Percentiles rank a stretch among this genome's conserved stretches.
These are phyloP conservation scores for Coecobrya sp. DNA, from an alignment of 2,888 invertebrate genomes.

Conservation along the genomic window DNA sequence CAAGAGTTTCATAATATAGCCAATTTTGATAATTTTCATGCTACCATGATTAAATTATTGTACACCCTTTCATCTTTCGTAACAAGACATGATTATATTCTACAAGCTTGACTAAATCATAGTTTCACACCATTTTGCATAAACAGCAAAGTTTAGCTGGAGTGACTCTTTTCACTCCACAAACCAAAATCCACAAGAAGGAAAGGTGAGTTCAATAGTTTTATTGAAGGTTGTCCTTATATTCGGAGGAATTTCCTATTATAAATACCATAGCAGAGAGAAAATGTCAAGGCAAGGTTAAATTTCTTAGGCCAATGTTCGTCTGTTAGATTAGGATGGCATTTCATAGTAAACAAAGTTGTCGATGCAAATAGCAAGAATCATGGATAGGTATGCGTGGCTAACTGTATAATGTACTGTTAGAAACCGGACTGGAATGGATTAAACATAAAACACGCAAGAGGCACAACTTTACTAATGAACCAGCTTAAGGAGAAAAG, in stretches of 20 bases:
- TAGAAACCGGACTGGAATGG: neutral
- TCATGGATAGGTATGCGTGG: neutral
- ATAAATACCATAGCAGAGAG: neutral
- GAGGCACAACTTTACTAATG: neutral
- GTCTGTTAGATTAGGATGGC: neutral
- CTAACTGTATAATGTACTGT: neutral
- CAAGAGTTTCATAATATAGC: too few relatives aligned
- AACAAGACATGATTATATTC: too few relatives aligned
- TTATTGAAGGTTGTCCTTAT: neutral
- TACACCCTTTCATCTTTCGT: too few relatives aligned
- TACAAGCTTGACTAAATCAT: too few relatives aligned
- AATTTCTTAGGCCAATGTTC: constrained; percentile 30
- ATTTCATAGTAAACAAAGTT: neutral
- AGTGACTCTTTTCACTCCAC: neutral
- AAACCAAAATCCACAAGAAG: neutral
- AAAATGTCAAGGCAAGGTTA: constrained; percentile 57
- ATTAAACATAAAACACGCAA: neutral
- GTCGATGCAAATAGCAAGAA: neutral
- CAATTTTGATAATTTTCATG: too few relatives aligned
- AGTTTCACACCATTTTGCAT: neutral
- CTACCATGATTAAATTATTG: too few relatives aligned
- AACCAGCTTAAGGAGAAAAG: neutral
- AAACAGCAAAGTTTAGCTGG: neutral
- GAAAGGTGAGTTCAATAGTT: neutral
- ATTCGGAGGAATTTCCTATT: neutral